Percentiles rank a stretch among this genome's conserved stretches.
phyloP scores from a whole-genome alignment of 1,140 invertebrate genomes.

The Sesamia nonagrioides region DNA sequence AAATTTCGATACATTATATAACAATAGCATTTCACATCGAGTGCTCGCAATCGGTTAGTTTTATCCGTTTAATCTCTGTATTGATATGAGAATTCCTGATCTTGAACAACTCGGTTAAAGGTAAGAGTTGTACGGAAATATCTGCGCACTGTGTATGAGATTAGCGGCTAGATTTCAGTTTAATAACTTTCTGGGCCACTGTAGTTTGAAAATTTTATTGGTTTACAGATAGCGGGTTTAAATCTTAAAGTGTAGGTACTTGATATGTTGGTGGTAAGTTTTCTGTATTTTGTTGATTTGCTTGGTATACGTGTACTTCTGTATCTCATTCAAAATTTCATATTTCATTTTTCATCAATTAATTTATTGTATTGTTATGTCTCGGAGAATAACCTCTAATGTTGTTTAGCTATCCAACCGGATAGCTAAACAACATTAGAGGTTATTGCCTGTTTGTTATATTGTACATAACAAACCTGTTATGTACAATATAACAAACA shows the following conservation, averaged over 20 bases:
- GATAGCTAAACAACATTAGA: no score
- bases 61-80: constrained; percentile 46
- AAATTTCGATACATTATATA: constrained; percentile 27
- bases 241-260: constrained; percentile 6
- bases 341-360: background rate
- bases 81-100: constrained; percentile 26
- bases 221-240: constrained; percentile 1
- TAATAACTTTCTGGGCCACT: constrained; percentile 5
- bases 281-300: background rate
- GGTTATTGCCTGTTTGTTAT: no score
- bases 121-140: background rate
- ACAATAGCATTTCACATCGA: constrained; percentile 28
- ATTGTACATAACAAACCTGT: no score
- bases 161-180: constrained; percentile 15
- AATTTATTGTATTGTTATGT: background rate
- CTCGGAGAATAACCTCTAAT: no score
- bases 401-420: no score
- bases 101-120: constrained; percentile 13
- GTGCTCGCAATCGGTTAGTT: constrained; percentile 35
- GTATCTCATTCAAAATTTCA: background rate
- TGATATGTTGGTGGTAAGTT: background rate
- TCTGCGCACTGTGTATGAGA: constrained; percentile 3
- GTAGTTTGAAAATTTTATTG: constrained; percentile 10
- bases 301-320: background rate
- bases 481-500: no score